These are phyloP conservation scores for Argya squamiceps DNA, from an alignment of 2,797 vertebrate genomes.

Conservation along the genomic window DNA sequence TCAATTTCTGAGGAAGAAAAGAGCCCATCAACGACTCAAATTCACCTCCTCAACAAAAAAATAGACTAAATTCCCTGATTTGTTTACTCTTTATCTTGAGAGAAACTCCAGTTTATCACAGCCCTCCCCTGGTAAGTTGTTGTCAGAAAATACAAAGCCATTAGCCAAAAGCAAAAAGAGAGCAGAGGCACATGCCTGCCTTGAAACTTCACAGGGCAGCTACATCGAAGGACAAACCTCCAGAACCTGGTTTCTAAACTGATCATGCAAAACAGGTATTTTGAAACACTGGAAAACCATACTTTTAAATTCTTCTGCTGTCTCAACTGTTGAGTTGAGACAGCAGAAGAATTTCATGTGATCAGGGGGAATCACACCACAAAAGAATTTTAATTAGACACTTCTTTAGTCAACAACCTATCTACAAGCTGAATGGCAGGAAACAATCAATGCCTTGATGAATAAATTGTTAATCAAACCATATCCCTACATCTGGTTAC, in stretches of 20 bases:
- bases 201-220: not conserved
- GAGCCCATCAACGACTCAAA: not conserved
- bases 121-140: not conserved
- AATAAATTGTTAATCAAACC: conserved; percentile 1
- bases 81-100: not conserved
- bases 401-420: not conserved
- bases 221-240: not conserved
- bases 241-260: not conserved
- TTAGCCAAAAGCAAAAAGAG: not conserved
- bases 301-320: not conserved
- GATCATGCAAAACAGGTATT: not conserved
- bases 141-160: not conserved
- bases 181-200: accelerated
- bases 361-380: not conserved
- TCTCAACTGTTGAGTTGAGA: not conserved
- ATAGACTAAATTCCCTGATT: not conserved
- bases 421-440: not conserved
- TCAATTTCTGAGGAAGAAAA: not conserved
- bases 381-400: conserved; percentile 17
- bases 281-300: not conserved
- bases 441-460: conserved; percentile 13
- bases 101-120: not conserved
- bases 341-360: too few species aligned
- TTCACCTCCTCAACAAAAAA: not conserved
- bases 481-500: not conserved